These are phyloP conservation scores for Ashinkailepas kermadecensis DNA, from an alignment of 2,888 invertebrate species.

Conservation along the genomic window DNA sequence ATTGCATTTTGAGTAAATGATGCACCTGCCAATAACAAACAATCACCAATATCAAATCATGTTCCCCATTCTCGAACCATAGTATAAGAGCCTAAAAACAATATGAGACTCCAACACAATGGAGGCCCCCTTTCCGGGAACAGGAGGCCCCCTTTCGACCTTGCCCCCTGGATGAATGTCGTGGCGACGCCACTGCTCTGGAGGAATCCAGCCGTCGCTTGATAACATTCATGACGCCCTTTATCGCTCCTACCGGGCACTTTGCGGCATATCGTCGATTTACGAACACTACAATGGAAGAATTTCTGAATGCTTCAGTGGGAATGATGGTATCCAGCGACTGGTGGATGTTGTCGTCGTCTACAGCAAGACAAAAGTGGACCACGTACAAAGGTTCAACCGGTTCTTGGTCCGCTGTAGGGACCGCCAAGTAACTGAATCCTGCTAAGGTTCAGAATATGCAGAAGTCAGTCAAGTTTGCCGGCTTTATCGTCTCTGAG, in stretches of 20 bases:
- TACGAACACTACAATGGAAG: background rate
- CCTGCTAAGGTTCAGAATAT: background rate
- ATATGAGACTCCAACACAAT: too few relatives aligned
- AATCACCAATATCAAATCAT: too few relatives aligned
- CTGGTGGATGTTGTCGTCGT: background rate
- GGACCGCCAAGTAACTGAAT: background rate
- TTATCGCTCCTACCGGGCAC: constrained; percentile 16
- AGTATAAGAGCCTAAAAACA: too few relatives aligned
- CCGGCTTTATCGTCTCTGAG: background rate
- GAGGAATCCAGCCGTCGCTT: background rate
- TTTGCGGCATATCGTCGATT: constrained; percentile 14
- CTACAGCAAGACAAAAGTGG: background rate
- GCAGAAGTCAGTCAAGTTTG: background rate
- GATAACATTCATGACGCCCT: too few relatives aligned
- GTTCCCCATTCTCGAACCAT: too few relatives aligned
- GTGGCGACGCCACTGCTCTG: too few relatives aligned
- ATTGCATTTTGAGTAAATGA: too few relatives aligned
- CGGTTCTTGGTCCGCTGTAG: background rate
- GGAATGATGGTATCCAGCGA: background rate
- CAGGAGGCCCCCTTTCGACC: too few relatives aligned
- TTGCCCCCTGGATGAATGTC: too few relatives aligned
- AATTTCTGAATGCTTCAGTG: background rate
- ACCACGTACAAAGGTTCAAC: background rate
- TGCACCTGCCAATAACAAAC: too few relatives aligned
- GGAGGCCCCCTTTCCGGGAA: too few relatives aligned